Base-by-base conservation (phyloP, 1,140 invertebrate genomes). In the Hirudo medicinalis region DNA sequence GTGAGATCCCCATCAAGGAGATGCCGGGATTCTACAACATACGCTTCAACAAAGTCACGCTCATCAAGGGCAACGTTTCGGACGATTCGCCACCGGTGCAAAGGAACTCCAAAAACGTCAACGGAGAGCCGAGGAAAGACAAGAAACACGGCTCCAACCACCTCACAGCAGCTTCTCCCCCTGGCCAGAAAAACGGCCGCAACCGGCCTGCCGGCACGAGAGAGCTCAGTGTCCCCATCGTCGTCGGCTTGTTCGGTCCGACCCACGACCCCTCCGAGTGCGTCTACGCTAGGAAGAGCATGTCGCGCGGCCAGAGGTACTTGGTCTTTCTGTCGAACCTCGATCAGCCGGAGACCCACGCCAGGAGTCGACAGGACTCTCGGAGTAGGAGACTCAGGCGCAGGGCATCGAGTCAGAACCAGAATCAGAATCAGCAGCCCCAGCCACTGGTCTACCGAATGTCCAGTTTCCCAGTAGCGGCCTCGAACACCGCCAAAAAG, bases 191-290 rank as follows among this genome's bases (percentile, higher is more conserved):
- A 17, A 49, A 49, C 43, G 43, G 43, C 1, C 43, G 29, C 57
- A 63, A 63, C 17, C 57, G 57, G 17, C 9, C 9, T 11, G 11
- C 5, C 57, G 57, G 22, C 57, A 11, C 57, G 3, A 22, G 19
- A 63, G 22, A 63, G 29, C 29, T 22, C 22, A 25, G 57, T 20
- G 17, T 49, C 4, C 43, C 43, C 5, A 49, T 49, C 43, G 43
- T 49, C 22, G 57, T 63, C 57, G 57, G 57, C 57, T 15, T 25
- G 15, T 63, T 63, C 57, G 57, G 57, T 13, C 57, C 57, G 57
- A 63, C 57, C 11, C 29, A 22, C 19, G 29, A 63, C 29, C 57
- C 57, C 8, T 25, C 22, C 19, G 57, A 63, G 19, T 63, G 57
- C 57, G 57, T 63, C 29, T 22, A 22, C 20, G 22, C 57, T 6